Percentiles rank a stretch among this genome's conserved stretches.
phyloP scores from a whole-genome alignment of 2,113 vertebrate genomes.

The Cyphomyrus discorhynchus region DNA sequence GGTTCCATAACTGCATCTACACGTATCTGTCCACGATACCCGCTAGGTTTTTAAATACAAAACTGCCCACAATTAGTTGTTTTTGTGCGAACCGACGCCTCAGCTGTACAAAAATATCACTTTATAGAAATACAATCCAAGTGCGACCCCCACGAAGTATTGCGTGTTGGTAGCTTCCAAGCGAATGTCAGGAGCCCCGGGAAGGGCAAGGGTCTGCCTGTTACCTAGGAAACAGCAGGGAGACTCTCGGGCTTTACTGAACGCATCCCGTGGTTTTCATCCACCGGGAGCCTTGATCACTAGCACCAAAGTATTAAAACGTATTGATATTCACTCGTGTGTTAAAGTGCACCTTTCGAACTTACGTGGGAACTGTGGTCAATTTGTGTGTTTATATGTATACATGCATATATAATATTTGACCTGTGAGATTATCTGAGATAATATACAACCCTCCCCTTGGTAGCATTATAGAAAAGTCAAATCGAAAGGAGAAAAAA shows the following conservation, averaged over 20 bases:
- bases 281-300: conserved; percentile 38
- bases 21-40: not conserved
- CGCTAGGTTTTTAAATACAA: not conserved
- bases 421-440: not conserved
- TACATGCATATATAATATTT: not conserved
- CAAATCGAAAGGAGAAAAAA: not conserved
- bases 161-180: conserved; percentile 49
- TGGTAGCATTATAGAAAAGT: not conserved
- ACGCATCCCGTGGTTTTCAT: conserved; percentile 51
- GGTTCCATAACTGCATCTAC: not conserved
- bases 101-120: not conserved
- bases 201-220: conserved; percentile 51
- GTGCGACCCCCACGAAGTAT: not conserved
- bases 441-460: not conserved
- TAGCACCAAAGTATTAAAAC: not conserved
- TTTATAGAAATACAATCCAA: not conserved
- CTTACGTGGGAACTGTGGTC: not conserved
- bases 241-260: conserved; percentile 48
- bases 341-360: not conserved
- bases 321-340: not conserved
- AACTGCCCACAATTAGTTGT: not conserved
- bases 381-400: not conserved
- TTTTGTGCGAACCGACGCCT: not conserved
- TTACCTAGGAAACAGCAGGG: conserved; percentile 66
- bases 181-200: conserved; percentile 41